Conservation (phyloP, 2,888 invertebrate genomes). For the Silvanus unidentatus region DNA sequence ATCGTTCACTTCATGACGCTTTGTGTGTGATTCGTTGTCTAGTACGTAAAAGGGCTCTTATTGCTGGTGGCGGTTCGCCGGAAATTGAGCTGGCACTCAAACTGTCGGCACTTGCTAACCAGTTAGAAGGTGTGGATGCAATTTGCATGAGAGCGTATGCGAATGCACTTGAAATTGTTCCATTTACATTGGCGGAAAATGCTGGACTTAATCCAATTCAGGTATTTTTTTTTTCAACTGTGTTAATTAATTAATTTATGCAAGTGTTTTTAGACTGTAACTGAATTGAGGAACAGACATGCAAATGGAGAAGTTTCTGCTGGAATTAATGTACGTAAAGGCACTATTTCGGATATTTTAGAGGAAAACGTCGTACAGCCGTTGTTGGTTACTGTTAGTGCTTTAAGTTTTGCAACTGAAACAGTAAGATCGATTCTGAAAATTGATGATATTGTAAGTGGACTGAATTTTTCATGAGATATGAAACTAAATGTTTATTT, state of each 20-base stretch:
- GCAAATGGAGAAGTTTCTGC: constrained; percentile 79
- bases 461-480: not conserved
- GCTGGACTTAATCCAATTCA: constrained; percentile 52
- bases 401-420: constrained; percentile 91
- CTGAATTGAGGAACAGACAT: constrained; percentile 91
- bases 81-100: constrained; percentile 91
- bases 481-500: not conserved
- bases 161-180: constrained; percentile 91
- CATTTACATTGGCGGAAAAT: constrained; percentile 87
- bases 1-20: constrained; percentile 77
- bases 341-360: constrained; percentile 92
- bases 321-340: constrained; percentile 95
- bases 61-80: constrained; percentile 96
- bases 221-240: constrained; percentile 22
- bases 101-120: constrained; percentile 74
- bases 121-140: constrained; percentile 85
- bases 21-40: constrained; percentile 91
- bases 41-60: constrained; percentile 84
- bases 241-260: not conserved
- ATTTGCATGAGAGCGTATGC: constrained; percentile 95
- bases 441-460: constrained; percentile 96
- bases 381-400: constrained; percentile 87
- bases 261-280: constrained; percentile 63
- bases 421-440: constrained; percentile 96
- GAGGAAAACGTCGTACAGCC: constrained; percentile 98